Conservation (phyloP, 2,113 vertebrate genomes). For the Balaeniceps rex region DNA sequence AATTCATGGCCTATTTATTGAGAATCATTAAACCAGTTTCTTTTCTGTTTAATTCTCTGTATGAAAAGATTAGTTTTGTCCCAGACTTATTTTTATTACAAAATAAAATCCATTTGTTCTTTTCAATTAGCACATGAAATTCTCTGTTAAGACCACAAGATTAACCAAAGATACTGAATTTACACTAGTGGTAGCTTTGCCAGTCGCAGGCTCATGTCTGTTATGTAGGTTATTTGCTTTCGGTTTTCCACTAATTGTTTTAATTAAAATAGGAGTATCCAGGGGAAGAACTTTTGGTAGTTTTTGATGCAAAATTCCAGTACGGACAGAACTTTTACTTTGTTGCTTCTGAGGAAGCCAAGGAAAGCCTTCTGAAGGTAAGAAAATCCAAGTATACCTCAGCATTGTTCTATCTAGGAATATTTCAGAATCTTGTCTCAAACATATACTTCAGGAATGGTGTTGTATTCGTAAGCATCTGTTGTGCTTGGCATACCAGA, state of each 20-base stretch:
- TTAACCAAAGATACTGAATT: neutral
- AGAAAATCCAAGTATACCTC: neutral
- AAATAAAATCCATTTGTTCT: neutral
- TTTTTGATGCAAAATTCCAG: constrained; percentile 83
- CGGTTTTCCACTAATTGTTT: neutral
- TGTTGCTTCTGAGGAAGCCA: constrained; percentile 84
- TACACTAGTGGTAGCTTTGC: neutral
- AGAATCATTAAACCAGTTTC: neutral
- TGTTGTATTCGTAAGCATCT: neutral
- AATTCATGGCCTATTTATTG: neutral
- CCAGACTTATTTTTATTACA: neutral
- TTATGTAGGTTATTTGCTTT: neutral
- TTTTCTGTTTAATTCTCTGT: neutral
- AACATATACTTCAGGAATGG: neutral
- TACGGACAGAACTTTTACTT: constrained; percentile 90
- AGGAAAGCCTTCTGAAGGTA: constrained; percentile 81
- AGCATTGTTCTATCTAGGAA: neutral
- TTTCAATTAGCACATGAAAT: neutral
- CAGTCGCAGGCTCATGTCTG: neutral
- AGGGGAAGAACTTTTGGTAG: constrained; percentile 86
- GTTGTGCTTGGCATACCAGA: neutral
- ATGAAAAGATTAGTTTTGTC: neutral
- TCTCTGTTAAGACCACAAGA: neutral
- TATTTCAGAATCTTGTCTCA: neutral
- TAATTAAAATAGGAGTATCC: constrained; percentile 82